Percentiles rank a stretch among this genome's conserved stretches.
phyloP scores from a whole-genome alignment of 2,113 vertebrate species.

The Mus pahari region DNA sequence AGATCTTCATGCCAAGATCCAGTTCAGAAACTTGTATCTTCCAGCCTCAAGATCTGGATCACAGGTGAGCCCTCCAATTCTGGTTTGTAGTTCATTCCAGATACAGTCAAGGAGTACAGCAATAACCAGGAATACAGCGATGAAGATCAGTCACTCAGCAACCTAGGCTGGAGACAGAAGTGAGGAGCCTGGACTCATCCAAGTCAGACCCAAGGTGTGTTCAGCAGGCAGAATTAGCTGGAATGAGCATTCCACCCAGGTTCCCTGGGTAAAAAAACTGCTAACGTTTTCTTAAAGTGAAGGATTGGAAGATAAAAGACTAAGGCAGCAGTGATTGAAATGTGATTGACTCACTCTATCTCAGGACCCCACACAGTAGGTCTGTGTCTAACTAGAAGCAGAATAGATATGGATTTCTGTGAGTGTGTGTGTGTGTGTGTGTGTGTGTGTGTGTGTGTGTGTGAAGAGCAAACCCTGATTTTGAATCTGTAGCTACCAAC shows the following conservation, averaged over 20 bases:
- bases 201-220: not conserved
- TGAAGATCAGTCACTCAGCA: no score
- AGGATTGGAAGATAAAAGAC: not conserved
- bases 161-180: not conserved
- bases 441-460: not conserved
- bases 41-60: no score
- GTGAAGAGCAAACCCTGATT: not conserved
- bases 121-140: no score
- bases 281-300: not conserved
- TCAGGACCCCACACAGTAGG: not conserved
- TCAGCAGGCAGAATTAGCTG: not conserved
- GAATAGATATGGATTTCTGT: not conserved
- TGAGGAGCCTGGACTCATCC: not conserved
- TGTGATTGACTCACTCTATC: not conserved
- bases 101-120: no score
- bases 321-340: fast-evolving
- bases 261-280: not conserved
- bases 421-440: not conserved
- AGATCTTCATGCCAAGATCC: no score
- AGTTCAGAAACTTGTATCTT: no score
- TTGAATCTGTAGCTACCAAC: not conserved
- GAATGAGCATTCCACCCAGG: not conserved
- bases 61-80: no score
- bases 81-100: no score
- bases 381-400: not conserved